Evolutionary conservation across 2,888 invertebrate species (phyloP), one percentile per base, ranked within the genome.

Genomic region (Catocala fraxini): DNA sequence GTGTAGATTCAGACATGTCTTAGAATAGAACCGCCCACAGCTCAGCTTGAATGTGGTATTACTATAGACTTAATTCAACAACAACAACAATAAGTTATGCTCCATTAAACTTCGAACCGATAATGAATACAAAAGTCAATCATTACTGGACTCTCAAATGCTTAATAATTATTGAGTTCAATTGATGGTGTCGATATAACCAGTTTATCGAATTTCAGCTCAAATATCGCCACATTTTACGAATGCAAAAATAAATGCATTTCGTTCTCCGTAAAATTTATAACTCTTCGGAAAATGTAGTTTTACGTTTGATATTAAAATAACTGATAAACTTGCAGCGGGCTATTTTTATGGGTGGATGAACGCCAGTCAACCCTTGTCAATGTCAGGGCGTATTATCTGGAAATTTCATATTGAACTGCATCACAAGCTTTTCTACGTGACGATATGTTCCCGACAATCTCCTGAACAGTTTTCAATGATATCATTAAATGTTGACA

Each of bases 331-430:
- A 87, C 80, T 77, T 87, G 87, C 88, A 88, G 82, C 83, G 81
- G 75, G 84, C 87, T 89, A 90, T 91, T 91, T 91, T 90, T 86
- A 87, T 83, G 87, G 89, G 80, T 88, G 86, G 83, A 77, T 82
- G 87, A 81, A 80, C 85, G 75, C 72, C 80, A 85, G 84, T 81
- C 87, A 83, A 92, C 92, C 92, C 92, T 86, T 87, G 89, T 93
- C 92, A 92, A 81, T 87, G 91, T 93, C 92, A 89, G 59, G 72
- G 77, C 81, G 85, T 79, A 90, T 91, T 91, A 91, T 89, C 88
- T 80, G 85, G 75, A 82, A 86, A 85, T 87, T 87, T 88, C 84
- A 87, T 90, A 89, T 88, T 85, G 85, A 87, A 89, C 85, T 92
- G 89, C 90, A 90, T 77, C 78, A 71, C 67, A 71, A 13, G 70